Evolutionary conservation across 2,888 invertebrate genomes (phyloP), one percentile per base, ranked within the genome.

Genomic region (Mesorhabditis belari): DNA sequence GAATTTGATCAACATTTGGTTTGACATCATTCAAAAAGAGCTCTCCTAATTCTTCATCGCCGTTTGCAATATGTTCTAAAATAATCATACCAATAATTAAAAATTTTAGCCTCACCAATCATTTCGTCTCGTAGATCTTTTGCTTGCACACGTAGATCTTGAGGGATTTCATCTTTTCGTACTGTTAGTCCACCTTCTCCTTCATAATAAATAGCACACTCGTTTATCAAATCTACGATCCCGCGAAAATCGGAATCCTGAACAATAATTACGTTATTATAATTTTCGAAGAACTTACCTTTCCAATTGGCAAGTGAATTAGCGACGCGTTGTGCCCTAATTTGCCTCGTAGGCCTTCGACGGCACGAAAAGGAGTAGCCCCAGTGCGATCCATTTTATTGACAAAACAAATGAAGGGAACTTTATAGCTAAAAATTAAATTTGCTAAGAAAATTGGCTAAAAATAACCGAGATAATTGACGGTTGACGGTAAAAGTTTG

Each of bases 401-500:
- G 61, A 98, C 94, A 83, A 98, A 98, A 4, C 92, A 93, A 71
- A 98, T 81, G 82, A 92, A 94, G 0, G 98, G 98, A 0, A 98
- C 95, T 83, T 88, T 89, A 81, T 98, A 79, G 35, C 73, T 67
- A 54, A 3, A 60, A 25, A 4, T 17, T 17, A 12, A 12, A 54
- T 24, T 17, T 54, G 17, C 12, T 17, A 9, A 54, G 27, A 9
- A 25, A 17, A 25, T 54, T 2, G 23, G 51, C 51, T n/a, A 19
- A 12, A n/a, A 19, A 12, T 5, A 44, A 95, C 59, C 93, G 86
- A 79, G 90, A 90, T 92, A 98, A 94, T 84, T 98, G 98, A 56
- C 93, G 85, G 81, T 94, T 92, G 0, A 98, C 98, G 0, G 98
- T 98, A 73, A 94, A 84, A 0, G 96, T 95, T 83, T 98, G 98